Conservation (phyloP, 2,797 vertebrate genomes). For the Crax fasciolata region DNA sequence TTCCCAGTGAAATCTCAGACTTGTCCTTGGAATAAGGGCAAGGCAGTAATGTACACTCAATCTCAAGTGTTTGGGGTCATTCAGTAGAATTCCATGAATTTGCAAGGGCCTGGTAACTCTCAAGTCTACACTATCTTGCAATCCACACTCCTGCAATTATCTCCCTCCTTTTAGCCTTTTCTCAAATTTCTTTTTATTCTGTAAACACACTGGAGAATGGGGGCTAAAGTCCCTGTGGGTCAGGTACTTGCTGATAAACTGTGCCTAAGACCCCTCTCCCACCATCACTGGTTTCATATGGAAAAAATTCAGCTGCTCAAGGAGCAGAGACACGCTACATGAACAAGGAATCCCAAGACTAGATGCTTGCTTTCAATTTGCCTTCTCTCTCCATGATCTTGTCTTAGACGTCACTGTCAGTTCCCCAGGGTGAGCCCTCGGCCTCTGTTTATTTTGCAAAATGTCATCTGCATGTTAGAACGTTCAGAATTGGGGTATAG, state of each 20-base stretch:
- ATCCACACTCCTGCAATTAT: not conserved
- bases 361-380: not conserved
- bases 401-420: not conserved
- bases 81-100: not conserved
- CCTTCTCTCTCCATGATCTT: not conserved
- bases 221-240: not conserved
- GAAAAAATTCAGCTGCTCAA: not conserved
- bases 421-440: not conserved
- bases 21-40: not conserved
- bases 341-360: not conserved
- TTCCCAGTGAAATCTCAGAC: not conserved
- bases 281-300: not conserved
- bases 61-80: not conserved
- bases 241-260: not conserved
- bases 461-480: not conserved
- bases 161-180: not conserved
- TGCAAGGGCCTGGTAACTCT: not conserved
- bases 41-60: not conserved
- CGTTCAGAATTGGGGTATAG: not conserved
- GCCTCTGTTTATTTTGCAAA: constrained; percentile 15
- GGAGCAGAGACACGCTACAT: not conserved
- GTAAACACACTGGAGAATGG: not conserved
- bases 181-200: not conserved
- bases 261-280: not conserved
- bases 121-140: not conserved